Evolutionary conservation across 2,113 vertebrate genomes (phyloP).

Genomic region (Potamarius usumacintae): DNA sequence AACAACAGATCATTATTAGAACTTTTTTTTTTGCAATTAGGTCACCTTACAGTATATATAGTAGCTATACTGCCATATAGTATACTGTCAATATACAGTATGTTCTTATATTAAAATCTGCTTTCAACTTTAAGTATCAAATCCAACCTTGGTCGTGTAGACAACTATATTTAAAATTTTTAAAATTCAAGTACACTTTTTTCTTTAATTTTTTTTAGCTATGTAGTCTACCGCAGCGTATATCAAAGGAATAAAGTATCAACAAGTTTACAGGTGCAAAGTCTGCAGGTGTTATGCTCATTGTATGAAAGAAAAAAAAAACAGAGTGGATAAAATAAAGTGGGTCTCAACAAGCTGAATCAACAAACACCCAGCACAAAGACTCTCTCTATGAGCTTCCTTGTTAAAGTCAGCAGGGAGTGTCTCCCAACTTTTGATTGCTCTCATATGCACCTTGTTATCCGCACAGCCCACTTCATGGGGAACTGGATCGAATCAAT

Average conservation of each 20-base stretch:
- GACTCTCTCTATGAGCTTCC: slow-evolving; percentile 33
- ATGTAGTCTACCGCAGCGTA: not conserved
- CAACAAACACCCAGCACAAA: slow-evolving; percentile 37
- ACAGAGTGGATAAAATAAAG: slow-evolving; percentile 29
- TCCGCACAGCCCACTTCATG: slow-evolving; percentile 27
- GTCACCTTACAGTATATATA: not conserved
- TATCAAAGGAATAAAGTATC: slow-evolving; percentile 1
- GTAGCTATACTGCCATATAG: too few relatives aligned
- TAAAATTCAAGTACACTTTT: not conserved
- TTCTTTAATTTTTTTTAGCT: not conserved
- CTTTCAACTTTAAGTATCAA: not conserved
- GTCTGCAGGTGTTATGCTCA: slow-evolving; percentile 1
- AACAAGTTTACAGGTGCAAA: not conserved
- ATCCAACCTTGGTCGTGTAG: not conserved
- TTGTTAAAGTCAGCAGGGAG: slow-evolving; percentile 55
- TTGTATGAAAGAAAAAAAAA: slow-evolving; percentile 4
- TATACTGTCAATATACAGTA: not conserved
- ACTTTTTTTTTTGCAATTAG: not conserved
- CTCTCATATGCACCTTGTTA: slow-evolving; percentile 52
- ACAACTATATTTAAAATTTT: not conserved
- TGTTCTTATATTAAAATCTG: not conserved
- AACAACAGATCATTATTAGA: not conserved
- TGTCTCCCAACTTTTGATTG: slow-evolving; percentile 44
- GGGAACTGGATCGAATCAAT: slow-evolving; percentile 46
- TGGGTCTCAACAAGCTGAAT: slow-evolving; percentile 45